Conservation (phyloP, 2,888 invertebrate species). For the Amorpha juglandis region DNA sequence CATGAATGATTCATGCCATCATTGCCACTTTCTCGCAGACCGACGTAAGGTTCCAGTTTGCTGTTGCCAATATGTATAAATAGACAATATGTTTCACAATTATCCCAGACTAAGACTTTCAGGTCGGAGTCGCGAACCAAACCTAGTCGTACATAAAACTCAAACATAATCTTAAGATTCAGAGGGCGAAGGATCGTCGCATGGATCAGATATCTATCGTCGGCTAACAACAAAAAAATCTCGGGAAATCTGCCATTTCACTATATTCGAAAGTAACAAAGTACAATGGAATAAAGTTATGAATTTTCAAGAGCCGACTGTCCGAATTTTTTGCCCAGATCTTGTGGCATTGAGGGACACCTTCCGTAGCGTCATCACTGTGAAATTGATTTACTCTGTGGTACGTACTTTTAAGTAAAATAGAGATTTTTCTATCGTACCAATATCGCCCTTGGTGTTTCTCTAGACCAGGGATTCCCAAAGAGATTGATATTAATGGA, state of each 20-base stretch:
- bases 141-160: too few relatives aligned
- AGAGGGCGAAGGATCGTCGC: constrained; percentile 48
- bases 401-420: constrained; percentile 48
- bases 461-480: too few relatives aligned
- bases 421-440: too few relatives aligned
- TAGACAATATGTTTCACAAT: too few relatives aligned
- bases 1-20: too few relatives aligned
- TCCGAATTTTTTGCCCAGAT: constrained; percentile 80
- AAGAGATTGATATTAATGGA: too few relatives aligned
- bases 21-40: too few relatives aligned
- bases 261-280: constrained; percentile 77
- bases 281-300: constrained; percentile 82
- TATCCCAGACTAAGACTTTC: too few relatives aligned
- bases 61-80: too few relatives aligned
- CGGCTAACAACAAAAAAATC: constrained; percentile 56
- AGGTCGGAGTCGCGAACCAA: too few relatives aligned
- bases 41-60: too few relatives aligned
- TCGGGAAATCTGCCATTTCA: constrained; percentile 62
- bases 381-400: constrained; percentile 79
- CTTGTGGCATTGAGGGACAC: constrained; percentile 80
- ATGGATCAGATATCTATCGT: constrained; percentile 61
- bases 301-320: constrained; percentile 78
- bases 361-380: constrained; percentile 78
- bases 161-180: neutral
- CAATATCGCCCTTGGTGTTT: too few relatives aligned